Conservation (phyloP, 1,140 invertebrate species). For the Drosophila kurseongensis region DNA sequence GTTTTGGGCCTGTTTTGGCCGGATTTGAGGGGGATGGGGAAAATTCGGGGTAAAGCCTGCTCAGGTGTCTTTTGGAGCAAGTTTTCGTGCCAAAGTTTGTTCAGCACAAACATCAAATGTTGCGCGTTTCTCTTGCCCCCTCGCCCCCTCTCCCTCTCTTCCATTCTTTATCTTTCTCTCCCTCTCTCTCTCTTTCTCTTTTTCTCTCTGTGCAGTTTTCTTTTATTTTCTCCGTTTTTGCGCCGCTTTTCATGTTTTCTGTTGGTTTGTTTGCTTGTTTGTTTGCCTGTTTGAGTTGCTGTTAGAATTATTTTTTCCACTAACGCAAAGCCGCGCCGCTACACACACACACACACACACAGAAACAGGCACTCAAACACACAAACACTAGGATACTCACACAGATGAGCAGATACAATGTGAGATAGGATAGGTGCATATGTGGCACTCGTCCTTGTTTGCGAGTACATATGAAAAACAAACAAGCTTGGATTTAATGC, state of each 20-base stretch:
- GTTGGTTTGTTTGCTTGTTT: conserved; percentile 68
- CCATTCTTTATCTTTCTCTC: conserved; percentile 1
- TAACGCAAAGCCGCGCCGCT: conserved; percentile 75
- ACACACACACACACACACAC: conserved; percentile 16
- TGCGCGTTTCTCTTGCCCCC: conserved; percentile 31
- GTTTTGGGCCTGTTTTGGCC: conserved; percentile 15
- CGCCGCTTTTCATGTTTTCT: conserved; percentile 79
- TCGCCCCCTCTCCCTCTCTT: too few relatives aligned
- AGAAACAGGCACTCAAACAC: background rate
- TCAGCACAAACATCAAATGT: conserved; percentile 78
- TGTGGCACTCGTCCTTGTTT: conserved; percentile 71
- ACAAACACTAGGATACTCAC: background rate
- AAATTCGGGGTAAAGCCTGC: conserved; percentile 49
- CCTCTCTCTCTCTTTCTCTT: background rate
- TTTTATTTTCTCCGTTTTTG: conserved; percentile 52
- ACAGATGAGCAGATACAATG: conserved; percentile 21
- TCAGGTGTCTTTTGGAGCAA: conserved; percentile 75
- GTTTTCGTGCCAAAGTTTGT: conserved; percentile 79
- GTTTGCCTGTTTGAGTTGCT: conserved; percentile 80
- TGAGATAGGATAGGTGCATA: conserved; percentile 55
- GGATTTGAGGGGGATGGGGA: background rate
- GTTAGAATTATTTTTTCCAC: conserved; percentile 81
- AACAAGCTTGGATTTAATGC: conserved; percentile 82
- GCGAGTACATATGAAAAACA: conserved; percentile 79
- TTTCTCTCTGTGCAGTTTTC: conserved; percentile 15